phyloP scores from a whole-genome alignment of 1,140 invertebrate genomes.

The Pseudomyrmex pallidus region DNA sequence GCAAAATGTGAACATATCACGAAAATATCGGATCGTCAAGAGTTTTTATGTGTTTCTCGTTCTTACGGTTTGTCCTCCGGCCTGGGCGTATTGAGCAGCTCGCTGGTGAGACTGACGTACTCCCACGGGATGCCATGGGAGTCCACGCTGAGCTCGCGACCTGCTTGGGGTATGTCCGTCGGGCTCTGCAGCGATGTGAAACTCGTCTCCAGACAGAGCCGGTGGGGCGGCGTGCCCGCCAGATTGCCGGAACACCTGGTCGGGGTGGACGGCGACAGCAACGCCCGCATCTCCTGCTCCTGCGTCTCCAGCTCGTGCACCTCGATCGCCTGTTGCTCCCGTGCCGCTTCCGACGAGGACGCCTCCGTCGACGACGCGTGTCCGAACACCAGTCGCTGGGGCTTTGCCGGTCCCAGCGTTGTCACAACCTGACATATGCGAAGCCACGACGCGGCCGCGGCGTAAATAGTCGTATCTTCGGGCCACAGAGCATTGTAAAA shows the following conservation, averaged over 20 bases:
- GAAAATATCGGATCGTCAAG: slow-evolving; percentile 1
- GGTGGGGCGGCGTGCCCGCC: slow-evolving; percentile 86
- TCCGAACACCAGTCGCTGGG: slow-evolving; percentile 85
- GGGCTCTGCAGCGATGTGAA: slow-evolving; percentile 89
- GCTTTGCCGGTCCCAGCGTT: slow-evolving; percentile 90
- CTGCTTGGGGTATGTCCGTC: slow-evolving; percentile 80
- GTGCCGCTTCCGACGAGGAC: slow-evolving; percentile 66
- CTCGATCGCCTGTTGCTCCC: slow-evolving; percentile 74
- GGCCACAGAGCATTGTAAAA: slow-evolving; percentile 13
- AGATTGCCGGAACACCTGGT: slow-evolving; percentile 54
- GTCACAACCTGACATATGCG: slow-evolving; percentile 89
- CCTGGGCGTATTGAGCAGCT: slow-evolving; percentile 79
- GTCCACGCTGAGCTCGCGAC: slow-evolving; percentile 82
- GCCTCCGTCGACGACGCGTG: slow-evolving; percentile 77
- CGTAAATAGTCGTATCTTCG: not conserved
- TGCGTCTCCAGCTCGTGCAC: slow-evolving; percentile 78
- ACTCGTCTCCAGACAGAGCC: slow-evolving; percentile 90
- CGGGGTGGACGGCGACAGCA: slow-evolving; percentile 81
- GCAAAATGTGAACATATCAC: too few species aligned
- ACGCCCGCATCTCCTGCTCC: slow-evolving; percentile 82
- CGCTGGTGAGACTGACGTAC: slow-evolving; percentile 82
- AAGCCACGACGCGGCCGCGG: slow-evolving; percentile 53
- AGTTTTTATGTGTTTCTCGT: slow-evolving; percentile 24
- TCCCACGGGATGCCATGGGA: slow-evolving; percentile 83
- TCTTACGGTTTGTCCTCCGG: slow-evolving; percentile 79